Evolutionary conservation across 2,888 invertebrate genomes (phyloP).

Genomic region (Thymelicus lineola): DNA sequence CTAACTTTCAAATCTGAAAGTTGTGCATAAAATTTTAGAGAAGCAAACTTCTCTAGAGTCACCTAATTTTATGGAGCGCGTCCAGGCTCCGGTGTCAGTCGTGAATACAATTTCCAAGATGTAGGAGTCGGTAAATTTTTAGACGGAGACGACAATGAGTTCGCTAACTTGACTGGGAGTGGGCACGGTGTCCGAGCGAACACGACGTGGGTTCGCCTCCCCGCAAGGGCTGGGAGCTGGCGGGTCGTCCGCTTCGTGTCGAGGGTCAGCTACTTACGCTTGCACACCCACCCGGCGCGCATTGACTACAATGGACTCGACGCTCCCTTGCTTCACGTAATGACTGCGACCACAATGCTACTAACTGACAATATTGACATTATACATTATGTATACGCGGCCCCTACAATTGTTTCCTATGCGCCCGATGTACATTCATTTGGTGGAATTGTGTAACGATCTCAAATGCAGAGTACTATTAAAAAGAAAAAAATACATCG

Average conservation of each 20-base stretch:
- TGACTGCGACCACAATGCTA: conserved; percentile 69
- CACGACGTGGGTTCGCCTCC: conserved; percentile 44
- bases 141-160: conserved; percentile 27
- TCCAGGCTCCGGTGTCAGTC: neutral
- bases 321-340: conserved; percentile 68
- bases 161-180: conserved; percentile 28
- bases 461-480: conserved; percentile 1
- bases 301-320: conserved; percentile 81
- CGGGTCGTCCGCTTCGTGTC: conserved; percentile 46
- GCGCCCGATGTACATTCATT: conserved; percentile 11
- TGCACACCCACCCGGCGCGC: conserved; percentile 79
- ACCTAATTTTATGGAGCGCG: neutral
- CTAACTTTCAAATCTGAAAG: neutral
- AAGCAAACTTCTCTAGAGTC: neutral
- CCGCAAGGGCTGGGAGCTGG: conserved; percentile 41
- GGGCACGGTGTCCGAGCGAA: conserved; percentile 42
- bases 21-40: neutral
- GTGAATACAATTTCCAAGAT: conserved; percentile 7
- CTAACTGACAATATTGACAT: conserved; percentile 76
- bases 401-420: conserved; percentile 63
- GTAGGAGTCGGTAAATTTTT: conserved; percentile 5
- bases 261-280: conserved; percentile 70
- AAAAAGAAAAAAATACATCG: conserved; percentile 40
- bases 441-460: neutral
- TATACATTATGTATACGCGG: conserved; percentile 68